These are phyloP conservation scores for Cynopterus brachyotis DNA, from an alignment of 2,113 vertebrate genomes.

Conservation along the genomic window DNA sequence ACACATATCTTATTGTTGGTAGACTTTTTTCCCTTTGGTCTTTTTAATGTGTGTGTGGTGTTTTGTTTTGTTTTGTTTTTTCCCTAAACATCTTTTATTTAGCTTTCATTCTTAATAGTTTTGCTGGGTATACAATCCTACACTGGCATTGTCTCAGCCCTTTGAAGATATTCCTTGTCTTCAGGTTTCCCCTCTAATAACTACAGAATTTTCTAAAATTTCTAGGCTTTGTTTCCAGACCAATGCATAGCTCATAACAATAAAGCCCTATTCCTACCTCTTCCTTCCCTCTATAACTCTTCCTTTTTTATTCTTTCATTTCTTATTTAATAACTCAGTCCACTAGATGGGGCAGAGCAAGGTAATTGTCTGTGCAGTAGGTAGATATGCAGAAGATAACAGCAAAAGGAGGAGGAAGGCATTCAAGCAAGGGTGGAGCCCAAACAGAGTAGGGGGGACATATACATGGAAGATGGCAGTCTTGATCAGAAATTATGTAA, in stretches of 20 bases:
- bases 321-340: neutral
- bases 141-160: neutral
- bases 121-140: neutral
- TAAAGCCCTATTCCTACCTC: neutral
- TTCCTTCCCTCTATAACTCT: neutral
- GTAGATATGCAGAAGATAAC: neutral
- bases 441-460: neutral
- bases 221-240: neutral
- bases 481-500: neutral
- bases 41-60: neutral
- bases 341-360: neutral
- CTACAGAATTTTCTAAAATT: slow-evolving; percentile 9
- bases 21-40: neutral
- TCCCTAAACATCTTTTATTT: neutral
- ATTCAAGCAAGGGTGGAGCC: neutral
- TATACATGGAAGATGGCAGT: neutral
- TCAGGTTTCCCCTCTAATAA: neutral
- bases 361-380: neutral
- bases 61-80: neutral
- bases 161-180: neutral
- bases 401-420: neutral
- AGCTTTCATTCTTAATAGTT: neutral
- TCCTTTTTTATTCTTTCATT: neutral
- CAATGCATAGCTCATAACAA: neutral
- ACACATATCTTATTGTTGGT: neutral